These are phyloP conservation scores for Bucorvus abyssinicus DNA, from an alignment of 2,797 vertebrate genomes.

Conservation along the genomic window DNA sequence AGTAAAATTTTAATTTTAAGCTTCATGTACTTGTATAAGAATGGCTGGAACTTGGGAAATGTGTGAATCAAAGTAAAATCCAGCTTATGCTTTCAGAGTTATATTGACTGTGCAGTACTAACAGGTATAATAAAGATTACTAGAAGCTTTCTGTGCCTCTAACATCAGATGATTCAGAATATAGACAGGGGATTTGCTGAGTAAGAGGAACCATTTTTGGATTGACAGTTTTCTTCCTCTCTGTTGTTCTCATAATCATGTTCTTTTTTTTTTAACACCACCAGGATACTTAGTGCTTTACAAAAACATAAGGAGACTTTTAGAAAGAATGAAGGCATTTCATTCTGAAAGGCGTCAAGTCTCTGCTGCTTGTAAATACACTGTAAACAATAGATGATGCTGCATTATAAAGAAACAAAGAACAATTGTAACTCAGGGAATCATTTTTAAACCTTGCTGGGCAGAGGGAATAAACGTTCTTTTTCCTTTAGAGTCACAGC, in stretches of 20 bases:
- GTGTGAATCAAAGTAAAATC: not conserved
- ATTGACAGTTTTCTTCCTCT: not conserved
- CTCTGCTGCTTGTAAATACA: not conserved
- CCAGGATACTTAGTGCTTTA: not conserved
- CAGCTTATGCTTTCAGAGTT: not conserved
- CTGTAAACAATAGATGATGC: slow-evolving; percentile 32
- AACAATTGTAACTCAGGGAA: not conserved
- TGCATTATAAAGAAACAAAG: slow-evolving; percentile 33
- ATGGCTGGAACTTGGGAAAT: not conserved
- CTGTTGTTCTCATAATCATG: not conserved
- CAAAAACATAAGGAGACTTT: not conserved
- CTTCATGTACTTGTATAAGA: not conserved
- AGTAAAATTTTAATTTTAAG: slow-evolving; percentile 28
- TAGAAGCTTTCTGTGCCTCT: not conserved
- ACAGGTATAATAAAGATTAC: not conserved
- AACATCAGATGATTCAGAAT: not conserved
- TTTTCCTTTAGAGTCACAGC: slow-evolving; percentile 11
- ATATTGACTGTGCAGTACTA: not conserved
- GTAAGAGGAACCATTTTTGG: slow-evolving; percentile 39
- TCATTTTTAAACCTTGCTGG: slow-evolving; percentile 14
- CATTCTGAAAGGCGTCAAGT: not conserved
- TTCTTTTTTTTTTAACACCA: not conserved
- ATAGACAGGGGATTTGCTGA: slow-evolving; percentile 20
- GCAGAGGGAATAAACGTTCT: not conserved
- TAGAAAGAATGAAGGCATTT: not conserved